phyloP scores from a whole-genome alignment of 2,797 vertebrate species.

The Nyctibius grandis region DNA sequence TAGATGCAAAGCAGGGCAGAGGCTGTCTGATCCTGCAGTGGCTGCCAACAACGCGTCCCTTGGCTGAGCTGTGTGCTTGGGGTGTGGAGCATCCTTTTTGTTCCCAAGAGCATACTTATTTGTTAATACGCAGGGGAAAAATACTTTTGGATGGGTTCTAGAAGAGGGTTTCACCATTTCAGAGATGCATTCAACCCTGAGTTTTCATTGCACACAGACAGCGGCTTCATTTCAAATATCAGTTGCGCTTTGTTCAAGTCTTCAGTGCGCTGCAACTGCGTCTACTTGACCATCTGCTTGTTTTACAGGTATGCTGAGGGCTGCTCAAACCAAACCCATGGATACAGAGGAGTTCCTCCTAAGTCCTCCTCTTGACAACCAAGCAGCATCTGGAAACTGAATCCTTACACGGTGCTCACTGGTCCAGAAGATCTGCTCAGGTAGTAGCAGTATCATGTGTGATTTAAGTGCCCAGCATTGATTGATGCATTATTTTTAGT shows the following conservation, averaged over 20 bases:
- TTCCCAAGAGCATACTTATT: neutral
- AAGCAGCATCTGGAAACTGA: neutral
- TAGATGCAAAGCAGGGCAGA: neutral
- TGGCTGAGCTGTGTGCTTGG: neutral
- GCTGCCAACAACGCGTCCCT: neutral
- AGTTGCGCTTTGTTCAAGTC: neutral
- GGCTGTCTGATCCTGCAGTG: neutral
- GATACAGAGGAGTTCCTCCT: neutral
- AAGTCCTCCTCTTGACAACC: neutral
- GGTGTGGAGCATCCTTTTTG: neutral
- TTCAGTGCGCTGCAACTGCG: neutral
- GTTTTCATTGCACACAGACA: neutral
- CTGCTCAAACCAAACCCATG: neutral
- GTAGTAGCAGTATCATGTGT: neutral
- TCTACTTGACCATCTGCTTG: neutral
- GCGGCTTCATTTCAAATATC: neutral
- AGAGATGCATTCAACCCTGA: rapidly evolving
- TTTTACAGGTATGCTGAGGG: neutral
- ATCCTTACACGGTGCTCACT: neutral
- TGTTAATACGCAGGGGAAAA: neutral
- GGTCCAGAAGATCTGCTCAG: neutral
- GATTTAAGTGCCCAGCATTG: neutral
- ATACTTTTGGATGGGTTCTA: rapidly evolving
- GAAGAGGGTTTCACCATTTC: neutral
- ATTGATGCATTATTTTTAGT: neutral